Evolutionary conservation across 2,888 invertebrate species (phyloP).

Genomic region (Sesamia inferens): DNA sequence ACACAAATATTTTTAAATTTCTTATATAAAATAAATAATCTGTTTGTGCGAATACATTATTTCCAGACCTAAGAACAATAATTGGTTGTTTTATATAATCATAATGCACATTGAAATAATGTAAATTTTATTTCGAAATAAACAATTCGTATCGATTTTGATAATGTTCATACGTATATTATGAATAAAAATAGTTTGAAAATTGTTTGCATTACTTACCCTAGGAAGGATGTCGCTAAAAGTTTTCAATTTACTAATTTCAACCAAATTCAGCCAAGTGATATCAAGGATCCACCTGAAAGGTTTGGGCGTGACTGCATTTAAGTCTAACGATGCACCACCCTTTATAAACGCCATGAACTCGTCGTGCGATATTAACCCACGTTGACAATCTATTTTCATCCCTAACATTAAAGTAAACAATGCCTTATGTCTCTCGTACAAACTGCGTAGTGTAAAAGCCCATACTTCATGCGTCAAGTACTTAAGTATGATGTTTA

Average conservation of each 20-base stretch:
- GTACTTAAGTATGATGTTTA: constrained; percentile 96
- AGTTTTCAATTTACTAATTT: constrained; percentile 95
- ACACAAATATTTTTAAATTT: not conserved
- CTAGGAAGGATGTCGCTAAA: constrained; percentile 95
- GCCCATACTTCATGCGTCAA: constrained; percentile 98
- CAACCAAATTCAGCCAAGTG: constrained; percentile 98
- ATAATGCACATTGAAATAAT: not conserved
- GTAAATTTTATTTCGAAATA: not conserved
- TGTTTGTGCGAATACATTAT: no score
- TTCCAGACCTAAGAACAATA: no score
- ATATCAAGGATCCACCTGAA: constrained; percentile 98
- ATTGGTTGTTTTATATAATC: not conserved
- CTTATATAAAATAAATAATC: not conserved
- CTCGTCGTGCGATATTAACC: constrained; percentile 95
- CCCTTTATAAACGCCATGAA: constrained; percentile 99
- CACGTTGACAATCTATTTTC: constrained; percentile 97
- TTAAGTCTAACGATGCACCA: constrained; percentile 97
- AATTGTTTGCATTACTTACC: constrained; percentile 80
- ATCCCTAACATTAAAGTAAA: constrained; percentile 98
- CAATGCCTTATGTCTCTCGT: constrained; percentile 97
- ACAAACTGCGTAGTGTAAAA: constrained; percentile 97
- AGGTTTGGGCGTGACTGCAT: constrained; percentile 97
- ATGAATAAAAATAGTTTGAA: not conserved
- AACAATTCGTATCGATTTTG: not conserved
- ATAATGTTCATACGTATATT: not conserved